phyloP scores from a whole-genome alignment of 2,797 vertebrate species.

The Sebastes goodei region DNA sequence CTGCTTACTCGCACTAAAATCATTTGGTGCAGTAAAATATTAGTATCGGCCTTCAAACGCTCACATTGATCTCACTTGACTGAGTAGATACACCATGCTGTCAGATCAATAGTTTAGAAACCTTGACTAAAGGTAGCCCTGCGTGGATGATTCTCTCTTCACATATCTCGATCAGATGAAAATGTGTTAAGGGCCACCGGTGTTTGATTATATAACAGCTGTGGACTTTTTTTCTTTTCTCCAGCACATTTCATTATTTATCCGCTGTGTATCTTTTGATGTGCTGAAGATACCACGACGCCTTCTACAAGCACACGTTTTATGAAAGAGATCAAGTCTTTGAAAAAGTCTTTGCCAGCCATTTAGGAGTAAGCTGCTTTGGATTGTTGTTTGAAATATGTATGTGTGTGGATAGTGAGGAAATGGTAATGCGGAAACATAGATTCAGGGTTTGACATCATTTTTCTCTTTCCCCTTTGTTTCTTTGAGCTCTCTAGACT shows the following conservation, averaged over 20 bases:
- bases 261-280: not conserved
- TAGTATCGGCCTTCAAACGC: slow-evolving; percentile 1
- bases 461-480: not conserved
- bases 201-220: slow-evolving; percentile 31
- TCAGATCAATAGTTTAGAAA: slow-evolving; percentile 29
- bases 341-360: not conserved
- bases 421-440: not conserved
- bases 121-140: not conserved
- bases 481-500: not conserved
- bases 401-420: not conserved
- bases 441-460: not conserved
- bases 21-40: slow-evolving; percentile 8
- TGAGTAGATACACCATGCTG: not conserved
- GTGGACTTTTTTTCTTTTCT: not conserved
- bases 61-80: slow-evolving; percentile 9
- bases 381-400: slow-evolving; percentile 6
- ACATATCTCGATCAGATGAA: slow-evolving; percentile 14
- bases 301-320: not conserved
- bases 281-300: not conserved
- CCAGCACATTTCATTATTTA: slow-evolving; percentile 27
- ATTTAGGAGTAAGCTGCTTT: slow-evolving; percentile 3
- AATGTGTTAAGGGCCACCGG: slow-evolving; percentile 1
- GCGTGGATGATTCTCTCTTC: not conserved
- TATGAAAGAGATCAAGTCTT: slow-evolving; percentile 2
- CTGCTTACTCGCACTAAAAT: not conserved